A percentile compares a stretch with the other conserved stretches of the same genome.
phyloP scores from a whole-genome alignment of 1,140 invertebrate species.

The Pseudachorutes palmiensis region DNA sequence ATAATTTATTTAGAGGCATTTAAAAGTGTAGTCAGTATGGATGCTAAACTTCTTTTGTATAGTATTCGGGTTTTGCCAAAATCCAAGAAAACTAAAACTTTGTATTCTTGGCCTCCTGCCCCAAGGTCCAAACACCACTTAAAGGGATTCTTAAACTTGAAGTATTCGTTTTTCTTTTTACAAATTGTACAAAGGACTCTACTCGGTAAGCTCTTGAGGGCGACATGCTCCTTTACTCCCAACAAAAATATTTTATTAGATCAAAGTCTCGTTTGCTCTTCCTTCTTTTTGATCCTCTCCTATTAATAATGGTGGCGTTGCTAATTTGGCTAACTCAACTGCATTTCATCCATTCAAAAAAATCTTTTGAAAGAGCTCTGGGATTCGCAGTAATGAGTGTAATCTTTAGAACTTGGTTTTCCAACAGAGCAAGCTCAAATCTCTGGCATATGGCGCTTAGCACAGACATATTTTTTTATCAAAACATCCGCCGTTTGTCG shows the following conservation, averaged over 20 bases:
- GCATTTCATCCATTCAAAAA: too few species aligned
- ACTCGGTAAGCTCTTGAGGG: not conserved
- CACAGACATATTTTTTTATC: not conserved
- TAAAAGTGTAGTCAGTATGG: not conserved
- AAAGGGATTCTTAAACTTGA: not conserved
- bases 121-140: conserved; percentile 22
- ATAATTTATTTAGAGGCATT: conserved; percentile 20
- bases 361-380: too few species aligned
- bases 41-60: not conserved
- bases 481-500: not conserved
- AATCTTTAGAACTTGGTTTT: too few species aligned
- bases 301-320: too few species aligned
- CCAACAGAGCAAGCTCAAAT: too few species aligned
- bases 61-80: not conserved
- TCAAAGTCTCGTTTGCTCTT: too few species aligned
- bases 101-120: conserved; percentile 27
- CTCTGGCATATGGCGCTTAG: too few species aligned
- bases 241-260: too few species aligned
- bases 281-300: too few species aligned
- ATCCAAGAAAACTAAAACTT: not conserved
- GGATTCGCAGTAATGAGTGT: too few species aligned
- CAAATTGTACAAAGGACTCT: not conserved
- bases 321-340: too few species aligned
- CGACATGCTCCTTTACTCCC: too few species aligned
- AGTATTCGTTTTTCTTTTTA: not conserved